These are phyloP conservation scores for Madoqua kirkii DNA, from an alignment of 2,113 vertebrate genomes.

Conservation along the genomic window DNA sequence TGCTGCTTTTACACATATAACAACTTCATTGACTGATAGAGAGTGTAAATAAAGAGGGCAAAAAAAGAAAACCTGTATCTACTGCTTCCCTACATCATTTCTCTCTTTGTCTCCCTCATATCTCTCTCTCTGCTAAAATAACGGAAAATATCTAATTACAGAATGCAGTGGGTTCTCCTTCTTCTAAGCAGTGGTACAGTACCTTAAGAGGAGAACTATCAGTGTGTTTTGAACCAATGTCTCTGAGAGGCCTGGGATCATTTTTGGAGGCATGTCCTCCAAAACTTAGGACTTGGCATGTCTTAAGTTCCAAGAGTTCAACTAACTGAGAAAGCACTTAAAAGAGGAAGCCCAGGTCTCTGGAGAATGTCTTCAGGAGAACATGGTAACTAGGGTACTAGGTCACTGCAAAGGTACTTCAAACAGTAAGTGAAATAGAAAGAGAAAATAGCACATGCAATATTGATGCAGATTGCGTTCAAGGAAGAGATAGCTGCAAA, in stretches of 20 bases:
- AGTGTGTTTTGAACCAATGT: not conserved
- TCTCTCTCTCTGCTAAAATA: not conserved
- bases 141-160: not conserved
- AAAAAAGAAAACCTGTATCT: not conserved
- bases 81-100: not conserved
- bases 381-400: not conserved
- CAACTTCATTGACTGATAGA: not conserved
- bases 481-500: not conserved
- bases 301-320: not conserved
- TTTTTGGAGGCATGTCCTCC: not conserved
- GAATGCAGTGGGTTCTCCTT: not conserved
- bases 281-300: no score
- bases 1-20: not conserved
- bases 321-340: not conserved
- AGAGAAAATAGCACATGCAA: slow-evolving; percentile 28
- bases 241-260: not conserved
- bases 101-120: not conserved
- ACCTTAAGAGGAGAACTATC: not conserved
- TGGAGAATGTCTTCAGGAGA: slow-evolving; percentile 1
- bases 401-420: slow-evolving; percentile 2
- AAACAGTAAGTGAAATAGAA: slow-evolving; percentile 25
- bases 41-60: not conserved
- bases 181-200: not conserved
- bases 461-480: not conserved
- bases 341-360: not conserved